Evolutionary conservation across 1,140 invertebrate genomes (phyloP), one percentile per base, ranked within the genome.

Genomic region (Popillia japonica): DNA sequence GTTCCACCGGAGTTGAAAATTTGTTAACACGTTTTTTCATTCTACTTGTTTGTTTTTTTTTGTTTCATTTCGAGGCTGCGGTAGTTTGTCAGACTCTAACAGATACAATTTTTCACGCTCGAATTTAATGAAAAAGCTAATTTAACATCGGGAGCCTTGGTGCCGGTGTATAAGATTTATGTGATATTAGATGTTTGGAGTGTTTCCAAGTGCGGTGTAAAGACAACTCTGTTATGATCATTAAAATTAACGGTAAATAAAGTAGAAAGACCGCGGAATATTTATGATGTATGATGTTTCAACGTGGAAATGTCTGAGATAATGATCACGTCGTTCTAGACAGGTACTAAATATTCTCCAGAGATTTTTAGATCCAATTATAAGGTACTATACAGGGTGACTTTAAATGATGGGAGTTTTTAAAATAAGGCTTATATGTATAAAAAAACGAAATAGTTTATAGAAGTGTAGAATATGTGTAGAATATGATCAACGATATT

Each of bases 1-100:
- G 14, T 55, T 55, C 14, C 14, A 55, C 48, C 2, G 48, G 48
- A 14, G 48, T 55, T 55, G 48, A 55, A 55, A 55, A 55, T 55
- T 55, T 55, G 48, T 55, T 55, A 55, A n/a, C 48, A 55, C 48
- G 48, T 55, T 55, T 55, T 55, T 55, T 55, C 17, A 55, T 55
- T 55, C n/a, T 55, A 17, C n/a, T 14, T 55, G 48, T 55, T 14
- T 55, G n/a, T 34, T 34, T 34, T 34, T n/a, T 55, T 55, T 48
- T 48, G 9, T 44, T n/a, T 55, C 48, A 17, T 17, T 55, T 55
- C 48, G 1, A 55, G 17, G 48, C 48, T 55, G 2, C 48, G 48
- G 48, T 55, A 55, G 48, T 55, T 55, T 55, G 48, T 55, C 48
- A 17, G 27, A 34, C 27, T 34, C 48, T n/a, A 55, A 55, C 48